Conservation (phyloP, 2,888 invertebrate species). For the Tinea pellionella region DNA sequence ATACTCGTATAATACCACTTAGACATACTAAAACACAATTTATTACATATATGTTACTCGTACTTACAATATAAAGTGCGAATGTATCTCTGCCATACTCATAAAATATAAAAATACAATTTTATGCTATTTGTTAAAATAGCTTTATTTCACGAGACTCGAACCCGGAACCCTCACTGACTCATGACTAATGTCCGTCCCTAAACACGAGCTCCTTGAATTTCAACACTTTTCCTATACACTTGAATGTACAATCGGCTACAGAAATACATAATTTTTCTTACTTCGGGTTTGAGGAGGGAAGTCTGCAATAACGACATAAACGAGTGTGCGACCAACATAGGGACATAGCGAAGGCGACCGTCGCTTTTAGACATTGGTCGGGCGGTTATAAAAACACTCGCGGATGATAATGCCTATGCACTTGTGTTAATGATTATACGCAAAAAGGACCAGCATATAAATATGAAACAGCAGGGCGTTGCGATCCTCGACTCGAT, state of each 20-base stretch:
- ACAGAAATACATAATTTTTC: background rate
- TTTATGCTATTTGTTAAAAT: background rate
- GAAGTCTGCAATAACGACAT: too few species aligned
- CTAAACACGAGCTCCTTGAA: background rate
- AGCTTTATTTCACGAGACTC: background rate
- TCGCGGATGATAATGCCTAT: too few species aligned
- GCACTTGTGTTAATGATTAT: background rate
- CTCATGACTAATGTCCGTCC: background rate
- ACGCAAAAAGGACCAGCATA: background rate
- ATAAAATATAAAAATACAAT: too few species aligned
- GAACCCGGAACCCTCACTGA: background rate
- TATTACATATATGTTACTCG: too few species aligned
- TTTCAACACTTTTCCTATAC: background rate
- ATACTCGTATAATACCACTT: too few species aligned
- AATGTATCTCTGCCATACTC: too few species aligned
- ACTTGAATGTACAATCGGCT: background rate
- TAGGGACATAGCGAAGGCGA: too few species aligned
- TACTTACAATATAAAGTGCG: too few species aligned
- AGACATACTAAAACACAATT: too few species aligned
- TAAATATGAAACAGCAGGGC: conserved; percentile 5
- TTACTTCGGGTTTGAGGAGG: background rate
- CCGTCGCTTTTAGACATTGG: too few species aligned
- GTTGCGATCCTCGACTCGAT: background rate
- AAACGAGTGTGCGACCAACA: too few species aligned
- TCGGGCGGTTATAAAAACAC: too few species aligned